Conservation (phyloP, 2,888 invertebrate genomes). For the Agrochola litura region DNA sequence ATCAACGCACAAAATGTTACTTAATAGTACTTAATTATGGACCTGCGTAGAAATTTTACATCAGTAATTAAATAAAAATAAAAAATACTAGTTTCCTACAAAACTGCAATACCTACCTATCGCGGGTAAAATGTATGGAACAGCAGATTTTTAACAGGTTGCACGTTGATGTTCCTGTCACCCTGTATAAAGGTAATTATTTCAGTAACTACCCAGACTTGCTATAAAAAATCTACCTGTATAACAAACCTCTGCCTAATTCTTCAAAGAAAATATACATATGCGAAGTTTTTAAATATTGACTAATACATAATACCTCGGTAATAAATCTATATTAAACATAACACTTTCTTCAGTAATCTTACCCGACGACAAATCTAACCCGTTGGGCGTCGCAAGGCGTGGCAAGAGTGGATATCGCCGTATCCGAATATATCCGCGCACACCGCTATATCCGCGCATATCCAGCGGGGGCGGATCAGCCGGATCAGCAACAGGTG, state of each 20-base stretch:
- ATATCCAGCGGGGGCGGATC: slow-evolving; percentile 87
- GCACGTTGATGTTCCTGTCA: too few species aligned
- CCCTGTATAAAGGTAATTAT: too few species aligned
- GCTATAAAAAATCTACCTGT: not conserved
- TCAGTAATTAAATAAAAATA: too few species aligned
- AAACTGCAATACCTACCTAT: too few species aligned
- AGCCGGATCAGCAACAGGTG: slow-evolving; percentile 90
- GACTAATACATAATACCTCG: not conserved
- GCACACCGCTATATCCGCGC: slow-evolving; percentile 80
- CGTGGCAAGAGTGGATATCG: slow-evolving; percentile 79
- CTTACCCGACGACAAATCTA: slow-evolving; percentile 46
- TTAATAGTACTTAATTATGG: too few species aligned
- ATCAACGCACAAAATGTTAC: too few species aligned
- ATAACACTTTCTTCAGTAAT: slow-evolving; percentile 32
- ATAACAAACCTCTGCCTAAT: not conserved
- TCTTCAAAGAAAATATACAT: not conserved
- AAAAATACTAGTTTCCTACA: too few species aligned
- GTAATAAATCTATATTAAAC: not conserved
- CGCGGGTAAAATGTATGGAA: too few species aligned
- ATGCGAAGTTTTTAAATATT: not conserved
- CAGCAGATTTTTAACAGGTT: too few species aligned
- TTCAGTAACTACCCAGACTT: not conserved
- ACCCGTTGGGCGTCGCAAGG: slow-evolving; percentile 78
- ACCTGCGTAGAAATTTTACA: too few species aligned
- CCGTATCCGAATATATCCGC: slow-evolving; percentile 78